Evolutionary conservation across 1,140 invertebrate genomes (phyloP).

Genomic region (Lamellibrachia luymesi): DNA sequence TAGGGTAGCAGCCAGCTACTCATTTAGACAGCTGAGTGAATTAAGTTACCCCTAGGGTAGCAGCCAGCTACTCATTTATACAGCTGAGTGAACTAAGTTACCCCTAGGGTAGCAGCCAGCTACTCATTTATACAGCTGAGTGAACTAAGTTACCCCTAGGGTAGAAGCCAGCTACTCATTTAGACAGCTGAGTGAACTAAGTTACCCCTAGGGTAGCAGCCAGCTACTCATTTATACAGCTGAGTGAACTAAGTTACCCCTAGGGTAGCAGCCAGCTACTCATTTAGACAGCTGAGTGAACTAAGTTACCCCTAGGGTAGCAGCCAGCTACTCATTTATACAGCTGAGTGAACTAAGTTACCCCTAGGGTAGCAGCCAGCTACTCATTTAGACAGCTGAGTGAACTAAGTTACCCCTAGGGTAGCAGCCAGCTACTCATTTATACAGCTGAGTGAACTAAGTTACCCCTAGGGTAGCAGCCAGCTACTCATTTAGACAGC

Average conservation of each 20-base stretch:
- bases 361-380: too few species aligned
- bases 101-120: not conserved
- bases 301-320: too few species aligned
- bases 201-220: too few species aligned
- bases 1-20: too few species aligned
- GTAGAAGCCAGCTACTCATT: not conserved
- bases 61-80: not conserved
- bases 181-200: not conserved
- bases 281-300: too few species aligned
- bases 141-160: too few species aligned
- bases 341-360: not conserved
- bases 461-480: not conserved
- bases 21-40: too few species aligned
- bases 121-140: not conserved
- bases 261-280: not conserved
- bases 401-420: too few species aligned
- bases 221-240: not conserved
- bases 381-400: not conserved
- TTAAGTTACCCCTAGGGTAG: too few species aligned
- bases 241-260: too few species aligned
- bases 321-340: not conserved
- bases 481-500: not conserved
- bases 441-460: not conserved
- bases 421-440: not conserved
- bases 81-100: not conserved